Evolutionary conservation across 2,888 invertebrate genomes (phyloP), one percentile per base, ranked within the genome.

Genomic region (Strigamia transsilvanica): DNA sequence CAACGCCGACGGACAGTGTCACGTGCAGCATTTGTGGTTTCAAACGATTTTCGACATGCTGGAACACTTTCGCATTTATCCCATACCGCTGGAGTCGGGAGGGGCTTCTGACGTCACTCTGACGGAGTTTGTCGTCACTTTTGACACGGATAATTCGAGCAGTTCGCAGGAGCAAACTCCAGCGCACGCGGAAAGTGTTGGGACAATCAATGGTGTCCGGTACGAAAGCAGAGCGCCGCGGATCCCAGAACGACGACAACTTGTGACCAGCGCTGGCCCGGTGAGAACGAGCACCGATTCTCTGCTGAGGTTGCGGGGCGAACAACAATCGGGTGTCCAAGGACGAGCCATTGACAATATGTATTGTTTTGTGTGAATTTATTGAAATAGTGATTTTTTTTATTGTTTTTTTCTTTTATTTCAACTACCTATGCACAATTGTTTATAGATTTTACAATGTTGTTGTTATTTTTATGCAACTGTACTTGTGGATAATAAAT

Each of bases 21-120:
- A 97, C 34, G 95, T 97, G 73, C 96, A 97, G 87, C 96, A 96
- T 88, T 91, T 96, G 79, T 95, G 94, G 93, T 99, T 99, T 89
- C 95, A 96, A 83, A 94, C 96, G 83, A 97, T 99, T 86, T 95
- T 96, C 88, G 98, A 98, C 89, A 97, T 98, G 97, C 90, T 99
- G 85, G 98, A 98, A 87, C 97, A 98, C 88, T 99, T 98, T 90
- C 93, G 97, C 15, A 93, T 94, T 83, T 93, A 97, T 89, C 95
- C 98, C 61, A 98, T 99, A 87, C 98, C 98, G 13, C 90, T 98
- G 77, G 98, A 99, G 89, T 97, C 96, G 12, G 98, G 98, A 38
- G 97, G 97, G 46, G 94, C 95, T 7, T 96, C 96, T 0, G 96
- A 97, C 89, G 96, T 96, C 82, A 96, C 94, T 80, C 91, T 97